Base-by-base conservation (phyloP, 1,140 invertebrate species). In the Pseudomyrmex pallidus region DNA sequence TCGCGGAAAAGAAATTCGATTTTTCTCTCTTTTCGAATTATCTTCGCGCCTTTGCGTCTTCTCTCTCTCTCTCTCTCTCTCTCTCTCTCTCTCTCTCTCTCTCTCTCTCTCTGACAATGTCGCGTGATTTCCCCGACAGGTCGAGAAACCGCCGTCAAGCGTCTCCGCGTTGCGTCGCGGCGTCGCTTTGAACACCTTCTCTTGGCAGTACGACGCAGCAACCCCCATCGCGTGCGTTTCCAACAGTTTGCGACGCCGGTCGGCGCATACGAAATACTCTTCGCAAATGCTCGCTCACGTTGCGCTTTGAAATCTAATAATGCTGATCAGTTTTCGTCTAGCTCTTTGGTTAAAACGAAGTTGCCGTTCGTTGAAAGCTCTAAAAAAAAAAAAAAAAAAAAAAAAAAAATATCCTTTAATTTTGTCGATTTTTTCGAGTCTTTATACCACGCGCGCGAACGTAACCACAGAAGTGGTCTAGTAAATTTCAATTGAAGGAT, bases 211-310 rank as follows among this genome's bases (percentile, higher is more conserved):
- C 73, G 9, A 64, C 25, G 66, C 22, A 70, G 70, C n/a, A n/a
- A n/a, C n/a, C n/a, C n/a, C 66, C 20, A n/a, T n/a, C 17, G 0
- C 56, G 13, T 13, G 59, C 15, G 52, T 64, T 78, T 7, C 54
- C 76, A 78, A 70, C 64, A 70, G 44, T 78, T 68, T 78, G 44
- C 50, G 52, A 8, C 46, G 63, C 63, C 63, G 57, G 12, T 54
- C 9, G n/a, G 63, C 63, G 76, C 52, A 67, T 68, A 70, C 54
- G 64, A 80, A 80, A 80, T 80, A 50, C 66, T 80, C 66, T 80
- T 70, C 66, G 76, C 25, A 57, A 35, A 68, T 59, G 64, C 76
- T 13, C 52, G 44, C n/a, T 48, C 54, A 59, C 10, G 44, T 72
- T 72, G 66, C 54, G 44, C 54, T 72, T 80, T 70, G 66, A 59